These are phyloP conservation scores for Chloebia gouldiae DNA, from an alignment of 2,113 vertebrate genomes.

Conservation along the genomic window DNA sequence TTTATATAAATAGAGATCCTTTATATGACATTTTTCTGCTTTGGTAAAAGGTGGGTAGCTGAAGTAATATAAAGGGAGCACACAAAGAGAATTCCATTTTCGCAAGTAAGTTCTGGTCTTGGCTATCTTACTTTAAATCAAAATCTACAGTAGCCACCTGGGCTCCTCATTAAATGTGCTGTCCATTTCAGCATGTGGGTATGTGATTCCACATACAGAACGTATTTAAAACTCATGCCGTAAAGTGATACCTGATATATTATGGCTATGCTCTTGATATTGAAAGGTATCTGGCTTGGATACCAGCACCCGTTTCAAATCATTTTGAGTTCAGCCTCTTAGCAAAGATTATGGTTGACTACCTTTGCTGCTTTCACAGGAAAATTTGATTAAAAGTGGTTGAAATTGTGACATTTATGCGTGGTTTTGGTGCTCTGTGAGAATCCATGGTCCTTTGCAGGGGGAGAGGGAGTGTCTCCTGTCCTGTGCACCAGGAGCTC, in stretches of 20 bases:
- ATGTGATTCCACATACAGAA: background rate
- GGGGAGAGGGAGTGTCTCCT: background rate
- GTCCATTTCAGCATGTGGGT: background rate
- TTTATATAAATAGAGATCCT: background rate
- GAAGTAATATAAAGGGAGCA: background rate
- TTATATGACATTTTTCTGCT: background rate
- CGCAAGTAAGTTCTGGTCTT: background rate
- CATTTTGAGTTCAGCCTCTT: background rate
- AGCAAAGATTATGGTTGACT: background rate
- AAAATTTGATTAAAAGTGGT: background rate
- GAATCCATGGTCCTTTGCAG: background rate
- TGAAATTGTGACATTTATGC: background rate
- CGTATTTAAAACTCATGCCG: background rate
- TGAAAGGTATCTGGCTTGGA: conserved; percentile 8
- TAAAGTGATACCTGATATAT: conserved; percentile 21
- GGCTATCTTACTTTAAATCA: background rate
- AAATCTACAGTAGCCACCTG: conserved; percentile 33
- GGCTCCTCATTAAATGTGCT: conserved; percentile 6
- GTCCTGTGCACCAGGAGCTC: background rate
- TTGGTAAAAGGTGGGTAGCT: background rate
- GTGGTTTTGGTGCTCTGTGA: background rate
- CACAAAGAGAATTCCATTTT: background rate
- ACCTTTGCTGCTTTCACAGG: background rate
- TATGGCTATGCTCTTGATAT: background rate
- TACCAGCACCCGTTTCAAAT: background rate